Base-by-base conservation (phyloP, 2,113 vertebrate genomes). In the Eulemur rufifrons region DNA sequence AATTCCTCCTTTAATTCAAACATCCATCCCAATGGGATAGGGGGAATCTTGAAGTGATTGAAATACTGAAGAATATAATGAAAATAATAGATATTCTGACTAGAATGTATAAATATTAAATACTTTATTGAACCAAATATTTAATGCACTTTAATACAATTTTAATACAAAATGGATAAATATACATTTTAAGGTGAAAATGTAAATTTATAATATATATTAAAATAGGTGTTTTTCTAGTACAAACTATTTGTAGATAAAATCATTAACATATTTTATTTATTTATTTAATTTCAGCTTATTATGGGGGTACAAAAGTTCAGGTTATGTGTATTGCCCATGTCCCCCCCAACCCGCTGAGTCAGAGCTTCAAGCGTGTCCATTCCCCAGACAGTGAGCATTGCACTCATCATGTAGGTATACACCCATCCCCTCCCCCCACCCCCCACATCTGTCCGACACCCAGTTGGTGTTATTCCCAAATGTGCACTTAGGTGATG, bases 1-100 rank as follows among this genome's bases (percentile, higher is more conserved):
- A 77, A 84, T 56, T 42, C 34, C 13, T 84, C 18, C 32, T 84
- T 80, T 91, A 86, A 94, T 54, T 94, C 15, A 69, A 77, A 92
- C 8, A 89, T 85, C 42, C 39, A 39, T 78, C 50, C 63, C 56
- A 78, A 78, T 59, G 59, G 45, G 88, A 78, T 29, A 89, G 11
- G 66, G 15, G 64, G 9, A 32, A 63, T 80, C 80, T 94, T 84
- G 27, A 83, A 86, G 34, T 54, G 42, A 63, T 45, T 73, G 78
- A 95, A 95, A 90, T 37, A 93, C 5, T 68, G 34, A 86, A 64
- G 29, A n/a, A 95, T 95, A 95, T 95, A 91, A 81, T 54, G 29
- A 83, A 8, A 94, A 95, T 95, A 84, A 45, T 12, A 85, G 27
- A 20, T 77, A 87, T 25, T 61, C 12, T 89, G 52, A 74, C 4